Base-by-base conservation (phyloP, 92 coral and sea anemone genomes). In the Meandrina meandrites region DNA sequence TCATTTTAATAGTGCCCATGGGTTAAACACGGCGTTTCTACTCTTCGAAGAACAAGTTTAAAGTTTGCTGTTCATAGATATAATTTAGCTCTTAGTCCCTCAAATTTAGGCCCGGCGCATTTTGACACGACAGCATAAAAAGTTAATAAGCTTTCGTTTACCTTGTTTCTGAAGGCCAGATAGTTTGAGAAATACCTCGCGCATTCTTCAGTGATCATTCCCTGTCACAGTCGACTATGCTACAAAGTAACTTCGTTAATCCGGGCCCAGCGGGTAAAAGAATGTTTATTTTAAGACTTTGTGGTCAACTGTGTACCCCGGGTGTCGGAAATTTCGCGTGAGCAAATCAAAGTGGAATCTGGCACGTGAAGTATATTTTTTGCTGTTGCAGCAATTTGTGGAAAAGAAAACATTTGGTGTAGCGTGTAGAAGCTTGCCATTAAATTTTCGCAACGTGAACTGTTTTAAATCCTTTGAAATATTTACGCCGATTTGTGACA, bases 201-300 rank as follows among this genome's bases (percentile, higher is more conserved):
- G 32, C 34, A 64, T 34, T 35, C 50, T 73, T 73, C 51, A 73
- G 35, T 34, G 77, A 73, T 73, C 51, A 11, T 73, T 73, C 48
- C 30, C 77, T 34, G 77, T 2, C 24, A 32, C 37, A 35, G 1
- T 66, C 45, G 37, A 73, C 50, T 35, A 8, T 36, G 30, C n/a
- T 35, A 37, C 77, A 18, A 73, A 73, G 48, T 73, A 73, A 35
- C 50, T 58, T 79, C 5, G 42, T 56, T 34, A 30, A 2, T 37
- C 70, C n/a, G n/a, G n/a, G n/a, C n/a, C 16, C 83, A 79, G 45
- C 83, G 36, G 69, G 83, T 37, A 57, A 15, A 48, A 57, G 19
- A 62, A 60, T 19, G 62, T 57, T n/a, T 57, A 42, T 79, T 50
- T 51, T 56, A 14, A 58, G n/a, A 32, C 19, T 12, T 58, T 56